A percentile compares a stretch with the other conserved stretches of the same genome.
Conservation (phyloP, 2,113 vertebrate genomes). For the Callithrix jacchus region DNA sequence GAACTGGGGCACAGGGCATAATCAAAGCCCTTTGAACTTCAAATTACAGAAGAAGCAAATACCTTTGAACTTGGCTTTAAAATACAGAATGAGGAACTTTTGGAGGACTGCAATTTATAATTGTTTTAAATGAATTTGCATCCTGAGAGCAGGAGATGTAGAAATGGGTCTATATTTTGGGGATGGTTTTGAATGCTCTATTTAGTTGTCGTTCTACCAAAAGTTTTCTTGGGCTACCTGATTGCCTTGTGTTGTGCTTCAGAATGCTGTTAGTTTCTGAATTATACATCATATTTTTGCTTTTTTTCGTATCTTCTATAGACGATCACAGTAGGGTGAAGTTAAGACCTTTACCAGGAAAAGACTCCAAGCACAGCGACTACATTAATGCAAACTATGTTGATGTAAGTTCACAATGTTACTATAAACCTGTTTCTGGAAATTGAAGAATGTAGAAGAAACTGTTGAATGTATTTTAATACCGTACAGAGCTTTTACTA, state of each 20-base stretch:
- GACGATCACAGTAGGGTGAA: slow-evolving; percentile 99
- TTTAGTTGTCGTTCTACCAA: neutral
- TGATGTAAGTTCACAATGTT: slow-evolving; percentile 90
- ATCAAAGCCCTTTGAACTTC: neutral
- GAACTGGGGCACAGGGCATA: neutral
- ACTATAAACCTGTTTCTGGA: slow-evolving; percentile 59
- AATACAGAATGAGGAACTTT: neutral
- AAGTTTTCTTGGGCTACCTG: neutral
- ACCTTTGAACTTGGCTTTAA: neutral
- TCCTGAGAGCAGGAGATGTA: neutral
- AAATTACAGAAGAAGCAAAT: neutral
- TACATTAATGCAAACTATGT: slow-evolving; percentile 99
- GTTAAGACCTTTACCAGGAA: slow-evolving; percentile 94
- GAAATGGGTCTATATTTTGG: neutral
- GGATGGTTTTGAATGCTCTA: neutral
- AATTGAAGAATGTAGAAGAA: neutral
- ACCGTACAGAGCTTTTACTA: slow-evolving; percentile 33
- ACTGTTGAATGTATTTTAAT: slow-evolving; percentile 23
- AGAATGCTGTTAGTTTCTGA: neutral
- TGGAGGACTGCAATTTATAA: neutral
- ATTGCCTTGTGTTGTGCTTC: slow-evolving; percentile 9
- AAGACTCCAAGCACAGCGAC: slow-evolving; percentile 99
- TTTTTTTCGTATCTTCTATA: slow-evolving; percentile 73
- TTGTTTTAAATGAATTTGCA: neutral
- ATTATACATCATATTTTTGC: slow-evolving; percentile 19